Evolutionary conservation across 2,113 vertebrate species (phyloP), one percentile per base, ranked within the genome.

Genomic region (Ammodytes marinus): DNA sequence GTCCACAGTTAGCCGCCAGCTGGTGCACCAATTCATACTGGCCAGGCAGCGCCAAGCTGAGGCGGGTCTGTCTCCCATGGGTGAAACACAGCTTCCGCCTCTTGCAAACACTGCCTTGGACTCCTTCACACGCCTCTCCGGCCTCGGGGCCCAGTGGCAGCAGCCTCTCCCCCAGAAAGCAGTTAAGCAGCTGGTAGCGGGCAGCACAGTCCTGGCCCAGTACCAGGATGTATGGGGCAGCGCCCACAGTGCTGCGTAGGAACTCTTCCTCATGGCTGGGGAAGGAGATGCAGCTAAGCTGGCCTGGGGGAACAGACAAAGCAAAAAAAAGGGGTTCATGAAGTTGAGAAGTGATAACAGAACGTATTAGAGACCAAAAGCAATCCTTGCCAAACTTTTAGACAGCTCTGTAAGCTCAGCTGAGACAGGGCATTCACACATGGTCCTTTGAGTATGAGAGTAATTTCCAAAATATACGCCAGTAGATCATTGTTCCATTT

Each of bases 11-110:
- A 0, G 97, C 97, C 1, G 92, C 96, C 87, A 98, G 91, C 73
- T 96, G 96, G 77, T 98, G 98, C 35, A 99, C 97, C 67, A 98
- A 95, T 92, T 99, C 98, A 10, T 97, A 99, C 84, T 99, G 98
- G 69, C 96, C 97, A 0, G 98, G 97, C 70, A 99, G 95, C 0
- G 97, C 97, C 80, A 99, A 83, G 88, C 97, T 99, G 35, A 99
- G 86, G 11, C 96, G 94, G 0, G 96, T 96, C 80, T 96, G 96
- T 0, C 95, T 93, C 5, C 98, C 98, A 0, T 99, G 96, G 0
- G 96, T 96, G 85, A 99, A 97, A 54, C 94, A 97, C 61, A 99
- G 93, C 53, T 97, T 97, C 19, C 98, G 94, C 53, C 97, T 94
- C 93, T 96, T 95, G 80, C 98, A 99, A 8, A 89, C 88, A 76